Evolutionary conservation across 2,797 vertebrate genomes (phyloP), one percentile per base, ranked within the genome.

Genomic region (Diplodus sargus): DNA sequence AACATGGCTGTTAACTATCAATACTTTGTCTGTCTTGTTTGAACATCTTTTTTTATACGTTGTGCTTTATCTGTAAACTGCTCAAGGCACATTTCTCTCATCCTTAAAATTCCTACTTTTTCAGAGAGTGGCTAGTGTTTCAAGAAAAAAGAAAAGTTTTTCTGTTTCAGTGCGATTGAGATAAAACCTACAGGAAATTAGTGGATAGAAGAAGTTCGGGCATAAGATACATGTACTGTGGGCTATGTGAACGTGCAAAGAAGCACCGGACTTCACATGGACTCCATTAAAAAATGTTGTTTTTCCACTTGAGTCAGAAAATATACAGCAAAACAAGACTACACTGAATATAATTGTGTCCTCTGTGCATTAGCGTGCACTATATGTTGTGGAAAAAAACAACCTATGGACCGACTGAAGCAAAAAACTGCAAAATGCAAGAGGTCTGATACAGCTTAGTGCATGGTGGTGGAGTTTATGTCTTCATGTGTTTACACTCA

Each of bases 401-500:
- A 74, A 39, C 45, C 49, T 23, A 34, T 34, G 42, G 70, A 67
- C 25, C 30, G 22, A 64, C 39, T 53, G 30, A 69, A 45, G 74
- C 52, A 56, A 43, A 70, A 60, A 81, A 59, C 56, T 56, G 58
- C n/a, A 76, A 3, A 3, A 74, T 76, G 64, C 43, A 51, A 85
- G 30, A 75, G 65, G 52, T 49, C 59, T 59, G 63, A 58, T 78
- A 16, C 58, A 64, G 72, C 25, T 63, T 22, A 47, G 70, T 77
- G 79, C 78, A 69, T 28, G 20, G 52, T 17, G n/a, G 57, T 16
- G 28, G 39, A 79, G 72, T 73, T 84, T 81, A 74, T 79, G 69
- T 74, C 43, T 81, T 77, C 61, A 75, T 77, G 78, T 78, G 83
- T 89, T 79, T 86, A 67, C 69, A 70, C 65, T 52, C 17, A 52